A percentile compares a stretch with the other conserved stretches of the same genome.
These are phyloP conservation scores for Argya squamiceps DNA, from an alignment of 2,797 vertebrate genomes.

Conservation along the genomic window DNA sequence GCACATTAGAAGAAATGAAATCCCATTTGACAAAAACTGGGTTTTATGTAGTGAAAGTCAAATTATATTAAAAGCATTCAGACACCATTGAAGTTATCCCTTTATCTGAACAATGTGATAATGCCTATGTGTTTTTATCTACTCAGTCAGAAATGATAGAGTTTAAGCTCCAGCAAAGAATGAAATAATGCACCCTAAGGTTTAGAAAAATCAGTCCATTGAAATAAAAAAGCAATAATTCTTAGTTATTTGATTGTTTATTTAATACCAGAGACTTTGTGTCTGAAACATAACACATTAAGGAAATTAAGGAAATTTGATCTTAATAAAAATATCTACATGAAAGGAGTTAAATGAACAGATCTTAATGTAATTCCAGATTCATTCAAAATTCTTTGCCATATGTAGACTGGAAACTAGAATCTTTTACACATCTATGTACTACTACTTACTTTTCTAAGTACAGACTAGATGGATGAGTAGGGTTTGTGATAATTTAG, in stretches of 20 bases:
- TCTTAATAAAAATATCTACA: not conserved
- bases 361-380: not conserved
- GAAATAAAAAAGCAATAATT: not conserved
- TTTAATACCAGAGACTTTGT: not conserved
- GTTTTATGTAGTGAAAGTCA: conserved; percentile 25
- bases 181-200: conserved; percentile 24
- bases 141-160: conserved; percentile 29
- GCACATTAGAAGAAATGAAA: not conserved
- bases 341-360: not conserved
- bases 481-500: not conserved
- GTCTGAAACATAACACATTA: not conserved
- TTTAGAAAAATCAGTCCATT: conserved; percentile 25
- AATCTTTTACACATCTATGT: not conserved
- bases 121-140: conserved; percentile 2
- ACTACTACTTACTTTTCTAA: not conserved
- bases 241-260: conserved; percentile 33
- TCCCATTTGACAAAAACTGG: not conserved
- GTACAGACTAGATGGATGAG: not conserved
- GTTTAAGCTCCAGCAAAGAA: conserved; percentile 37
- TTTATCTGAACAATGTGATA: conserved; percentile 47
- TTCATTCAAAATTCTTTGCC: not conserved
- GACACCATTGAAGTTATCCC: not conserved
- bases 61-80: conserved; percentile 19
- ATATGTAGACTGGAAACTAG: not conserved
- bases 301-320: not conserved